Evolutionary conservation across 2,113 vertebrate species (phyloP), one percentile per base, ranked within the genome.

Genomic region (Hypocryptadius cinnamomeus): DNA sequence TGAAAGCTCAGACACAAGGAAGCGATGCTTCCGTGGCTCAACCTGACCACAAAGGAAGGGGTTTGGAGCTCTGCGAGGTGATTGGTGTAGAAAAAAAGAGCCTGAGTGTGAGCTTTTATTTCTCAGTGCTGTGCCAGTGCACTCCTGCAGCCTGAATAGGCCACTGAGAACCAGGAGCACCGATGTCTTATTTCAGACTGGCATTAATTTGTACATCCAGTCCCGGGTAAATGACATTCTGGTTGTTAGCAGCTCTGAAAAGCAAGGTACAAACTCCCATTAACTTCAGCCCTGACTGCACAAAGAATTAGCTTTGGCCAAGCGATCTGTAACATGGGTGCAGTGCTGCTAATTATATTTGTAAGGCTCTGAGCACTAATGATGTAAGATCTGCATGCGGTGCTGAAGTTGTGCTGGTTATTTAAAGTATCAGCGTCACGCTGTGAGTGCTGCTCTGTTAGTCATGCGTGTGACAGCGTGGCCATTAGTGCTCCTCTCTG

Each of bases 201-300:
- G 50, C 70, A 4, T 86, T 87, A 86, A 89, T 95, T 87, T 87
- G 66, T 90, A 24, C 84, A 45, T 42, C 73, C 78, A 81, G 19
- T 45, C 86, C 68, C 0, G 5, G 54, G 42, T 68, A 76, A 65
- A 85, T 87, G 72, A 40, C 73, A 7, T 64, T 51, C 40, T 20
- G 73, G 83, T 45, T 48, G 92, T 78, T 81, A 92, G 72, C 79
- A 56, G 66, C 88, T 88, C 92, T 93, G 92, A 71, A 78, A 84
- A 92, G 86, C 91, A 48, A 88, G 89, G 71, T 42, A 68, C 65
- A 28, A 56, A 87, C 83, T 89, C 69, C 83, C 79, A 79, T 86
- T 86, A 86, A 28, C 77, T 84, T 84, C 88, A 93, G 60, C 76
- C 15, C 2, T n/a, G 86, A 71, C 35, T 25, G 69, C 95, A 81